A percentile compares a stretch with the other conserved stretches of the same genome.
Evolutionary conservation across 1,140 invertebrate species (phyloP).

Genomic region (Drosophila sturtevanti): DNA sequence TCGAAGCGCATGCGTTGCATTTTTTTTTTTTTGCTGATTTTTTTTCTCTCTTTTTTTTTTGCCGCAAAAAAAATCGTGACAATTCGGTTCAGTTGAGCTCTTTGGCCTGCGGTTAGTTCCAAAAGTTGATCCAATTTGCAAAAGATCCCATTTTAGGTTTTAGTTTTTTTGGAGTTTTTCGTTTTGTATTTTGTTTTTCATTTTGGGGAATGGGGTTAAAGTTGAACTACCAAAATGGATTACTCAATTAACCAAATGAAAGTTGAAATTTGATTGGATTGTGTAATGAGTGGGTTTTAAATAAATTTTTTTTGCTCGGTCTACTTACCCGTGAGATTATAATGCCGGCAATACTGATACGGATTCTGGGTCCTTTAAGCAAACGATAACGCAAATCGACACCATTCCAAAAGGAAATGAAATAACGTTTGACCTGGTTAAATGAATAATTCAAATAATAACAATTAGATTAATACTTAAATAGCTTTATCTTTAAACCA

Average conservation of each 20-base stretch:
- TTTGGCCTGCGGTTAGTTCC: conserved; percentile 23
- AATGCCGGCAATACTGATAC: conserved; percentile 97
- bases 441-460: not conserved
- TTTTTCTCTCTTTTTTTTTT: conserved; percentile 23
- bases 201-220: conserved; percentile 37
- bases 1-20: conserved; percentile 64
- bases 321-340: conserved; percentile 95
- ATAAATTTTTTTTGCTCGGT: not conserved
- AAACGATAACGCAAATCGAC: conserved; percentile 96
- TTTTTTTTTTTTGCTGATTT: conserved; percentile 42
- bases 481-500: conserved; percentile 56
- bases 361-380: conserved; percentile 94
- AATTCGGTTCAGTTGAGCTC: conserved; percentile 31
- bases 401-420: conserved; percentile 98
- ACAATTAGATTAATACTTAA: conserved; percentile 15
- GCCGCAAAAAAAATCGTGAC: conserved; percentile 61
- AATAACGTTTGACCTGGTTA: conserved; percentile 94
- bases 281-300: conserved; percentile 20
- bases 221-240: conserved; percentile 55
- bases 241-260: conserved; percentile 69
- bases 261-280: conserved; percentile 29
- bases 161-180: not conserved
- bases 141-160: conserved; percentile 10
- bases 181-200: conserved; percentile 14
- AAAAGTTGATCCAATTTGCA: conserved; percentile 52